Evolutionary conservation across 1,140 invertebrate genomes (phyloP), one percentile per base, ranked within the genome.

Genomic region (Thaumetopoea pityocampa): DNA sequence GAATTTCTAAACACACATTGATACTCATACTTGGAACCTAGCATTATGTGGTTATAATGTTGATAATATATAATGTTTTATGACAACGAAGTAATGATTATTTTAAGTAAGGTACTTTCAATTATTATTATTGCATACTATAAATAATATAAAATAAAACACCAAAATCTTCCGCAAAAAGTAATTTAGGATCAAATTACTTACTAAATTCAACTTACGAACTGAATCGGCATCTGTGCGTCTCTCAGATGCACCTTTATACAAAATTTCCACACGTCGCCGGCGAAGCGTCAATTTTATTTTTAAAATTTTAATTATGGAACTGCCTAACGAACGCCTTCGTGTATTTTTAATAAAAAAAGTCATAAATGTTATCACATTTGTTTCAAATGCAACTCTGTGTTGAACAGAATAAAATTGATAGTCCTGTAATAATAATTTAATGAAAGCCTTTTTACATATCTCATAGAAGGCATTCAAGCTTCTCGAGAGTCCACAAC

Each of bases 241-340:
- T 36, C 14, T 12, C 33, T n/a, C 7, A 3, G 26, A 24, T 15
- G 8, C 20, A 15, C 27, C 20, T 16, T 36, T 35, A 17, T 36
- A 9, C 23, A 18, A 69, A 61, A 57, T 76, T 78, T 83, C 76
- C 78, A 62, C 70, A 63, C 65, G 51, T 68, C 57, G 56, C 47
- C 56, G 50, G 29, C 43, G 28, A 20, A 40, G 57, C 60, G 73
- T 80, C 73, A 82, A 72, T 82, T 79, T 76, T 60, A 73, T 67
- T 73, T n/a, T n/a, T n/a, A n/a, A n/a, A n/a, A n/a, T 76, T 76
- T 79, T 82, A 82, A 84, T 84, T 84, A 84, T 78, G 68, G 50
- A 71, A 70, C 62, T 65, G 55, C 53, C 64, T 81, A 81, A 80
- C 80, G 73, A 81, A 80, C 56, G 59, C 63, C 65, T 69, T 56